A percentile compares a stretch with the other conserved stretches of the same genome.
Conservation (phyloP, 2,797 vertebrate species). For the Rhynchonycteris naso region DNA sequence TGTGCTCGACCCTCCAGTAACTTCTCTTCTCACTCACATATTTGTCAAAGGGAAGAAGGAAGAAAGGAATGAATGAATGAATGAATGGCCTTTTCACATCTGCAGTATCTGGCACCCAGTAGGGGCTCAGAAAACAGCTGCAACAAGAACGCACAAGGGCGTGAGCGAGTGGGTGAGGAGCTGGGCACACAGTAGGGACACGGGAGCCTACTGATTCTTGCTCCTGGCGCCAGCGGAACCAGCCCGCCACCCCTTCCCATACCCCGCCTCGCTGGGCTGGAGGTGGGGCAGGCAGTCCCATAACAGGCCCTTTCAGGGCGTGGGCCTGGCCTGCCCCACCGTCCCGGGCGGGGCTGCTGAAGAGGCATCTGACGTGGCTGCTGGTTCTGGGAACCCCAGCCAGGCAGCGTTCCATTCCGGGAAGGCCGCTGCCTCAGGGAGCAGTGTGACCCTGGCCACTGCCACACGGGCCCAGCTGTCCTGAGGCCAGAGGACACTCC, state of each 20-base stretch:
- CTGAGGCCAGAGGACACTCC: not conserved
- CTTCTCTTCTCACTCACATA: not conserved
- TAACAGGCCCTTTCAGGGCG: not conserved
- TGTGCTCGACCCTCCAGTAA: not conserved
- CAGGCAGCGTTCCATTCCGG: not conserved
- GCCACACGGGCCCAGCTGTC: not conserved
- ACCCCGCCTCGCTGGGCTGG: rapidly evolving
- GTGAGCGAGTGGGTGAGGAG: rapidly evolving
- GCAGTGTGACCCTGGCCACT: not conserved
- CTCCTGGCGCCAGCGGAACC: not conserved
- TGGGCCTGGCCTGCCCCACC: not conserved
- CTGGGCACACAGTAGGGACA: not conserved
- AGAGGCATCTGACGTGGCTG: not conserved
- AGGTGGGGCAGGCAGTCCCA: not conserved
- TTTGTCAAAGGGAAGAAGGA: not conserved
- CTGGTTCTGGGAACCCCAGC: slow-evolving; percentile 62
- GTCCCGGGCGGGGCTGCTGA: not conserved
- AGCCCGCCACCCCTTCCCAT: no score
- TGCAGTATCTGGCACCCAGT: no score
- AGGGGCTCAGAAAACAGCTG: not conserved
- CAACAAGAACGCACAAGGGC: not conserved
- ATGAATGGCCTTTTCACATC: not conserved
- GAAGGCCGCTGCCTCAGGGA: not conserved
- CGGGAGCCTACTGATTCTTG: not conserved
- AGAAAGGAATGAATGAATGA: not conserved